Evolutionary conservation across 2,888 invertebrate species (phyloP).

Genomic region (Malthinus seriepunctatus): DNA sequence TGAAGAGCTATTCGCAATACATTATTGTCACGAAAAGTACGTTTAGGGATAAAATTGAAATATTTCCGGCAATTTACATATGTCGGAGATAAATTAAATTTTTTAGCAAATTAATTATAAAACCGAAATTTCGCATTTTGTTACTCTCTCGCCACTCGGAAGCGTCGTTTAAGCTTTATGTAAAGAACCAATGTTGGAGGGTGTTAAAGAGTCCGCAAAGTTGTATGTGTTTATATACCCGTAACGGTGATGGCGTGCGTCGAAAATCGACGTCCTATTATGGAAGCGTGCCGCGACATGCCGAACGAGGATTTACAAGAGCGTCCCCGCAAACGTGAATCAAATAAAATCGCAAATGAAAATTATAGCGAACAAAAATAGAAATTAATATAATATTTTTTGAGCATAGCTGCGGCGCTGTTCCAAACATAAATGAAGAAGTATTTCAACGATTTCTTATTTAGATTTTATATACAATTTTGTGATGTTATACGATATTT

Average conservation of each 20-base stretch:
- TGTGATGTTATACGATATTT: constrained; percentile 20
- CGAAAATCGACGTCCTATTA: constrained; percentile 36
- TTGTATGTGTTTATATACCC: constrained; percentile 7
- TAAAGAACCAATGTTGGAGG: constrained; percentile 4
- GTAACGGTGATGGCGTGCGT: constrained; percentile 17
- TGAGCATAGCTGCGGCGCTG: constrained; percentile 21
- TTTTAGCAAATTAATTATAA: not conserved
- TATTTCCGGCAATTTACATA: constrained; percentile 3
- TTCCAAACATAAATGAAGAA: constrained; percentile 28
- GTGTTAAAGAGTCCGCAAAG: not conserved
- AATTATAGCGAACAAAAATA: constrained; percentile 45
- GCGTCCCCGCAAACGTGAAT: constrained; percentile 32
- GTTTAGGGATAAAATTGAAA: constrained; percentile 5
- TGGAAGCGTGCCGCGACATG: constrained; percentile 49
- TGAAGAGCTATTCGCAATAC: constrained; percentile 14
- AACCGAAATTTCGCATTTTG: not conserved
- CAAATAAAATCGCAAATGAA: constrained; percentile 45
- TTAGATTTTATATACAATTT: constrained; percentile 20
- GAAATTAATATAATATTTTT: constrained; percentile 48
- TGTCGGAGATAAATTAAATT: not conserved
- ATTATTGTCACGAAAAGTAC: constrained; percentile 16
- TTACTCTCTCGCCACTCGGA: constrained; percentile 1
- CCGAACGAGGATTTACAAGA: constrained; percentile 45
- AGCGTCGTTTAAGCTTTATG: constrained; percentile 1
- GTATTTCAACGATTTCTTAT: constrained; percentile 30